phyloP scores from a whole-genome alignment of 2,113 vertebrate species.

The Amia ocellicauda region DNA sequence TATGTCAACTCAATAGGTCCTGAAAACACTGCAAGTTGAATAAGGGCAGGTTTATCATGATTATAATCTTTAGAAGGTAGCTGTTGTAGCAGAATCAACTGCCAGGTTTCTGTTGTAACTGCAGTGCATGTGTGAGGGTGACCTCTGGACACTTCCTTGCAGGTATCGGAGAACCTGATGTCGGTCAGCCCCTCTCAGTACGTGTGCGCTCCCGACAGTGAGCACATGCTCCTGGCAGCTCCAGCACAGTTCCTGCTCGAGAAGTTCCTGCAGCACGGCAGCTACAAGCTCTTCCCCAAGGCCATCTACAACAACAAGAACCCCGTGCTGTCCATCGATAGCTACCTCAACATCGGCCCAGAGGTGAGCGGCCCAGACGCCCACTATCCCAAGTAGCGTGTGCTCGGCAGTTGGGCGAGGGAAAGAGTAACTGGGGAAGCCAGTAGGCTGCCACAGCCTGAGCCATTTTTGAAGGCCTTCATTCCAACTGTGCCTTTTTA shows the following conservation, averaged over 20 bases:
- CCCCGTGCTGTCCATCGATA: slow-evolving; percentile 89
- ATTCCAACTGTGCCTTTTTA: no score
- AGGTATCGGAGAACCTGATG: slow-evolving; percentile 77
- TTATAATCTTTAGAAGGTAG: no score
- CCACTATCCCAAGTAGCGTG: no score
- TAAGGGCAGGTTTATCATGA: no score
- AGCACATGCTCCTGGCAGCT: slow-evolving; percentile 86
- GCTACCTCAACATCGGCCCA: slow-evolving; percentile 90
- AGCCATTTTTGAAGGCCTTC: no score
- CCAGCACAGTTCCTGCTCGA: slow-evolving; percentile 94
- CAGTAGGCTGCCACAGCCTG: no score
- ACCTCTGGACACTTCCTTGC: slow-evolving; percentile 11
- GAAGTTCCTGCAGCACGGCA: slow-evolving; percentile 89
- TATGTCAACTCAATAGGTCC: no score
- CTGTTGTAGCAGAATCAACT: no score
- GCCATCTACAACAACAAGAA: slow-evolving; percentile 80
- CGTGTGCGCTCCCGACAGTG: slow-evolving; percentile 92
- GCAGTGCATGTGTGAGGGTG: not conserved
- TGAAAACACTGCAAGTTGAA: no score
- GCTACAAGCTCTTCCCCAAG: slow-evolving; percentile 88
- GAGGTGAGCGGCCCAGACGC: slow-evolving; percentile 68
- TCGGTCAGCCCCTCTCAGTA: slow-evolving; percentile 85
- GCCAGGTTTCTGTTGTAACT: no score
- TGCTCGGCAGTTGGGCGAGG: no score
- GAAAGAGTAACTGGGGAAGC: no score